phyloP scores from a whole-genome alignment of 2,113 vertebrate species.

The Neodon shergylaensis region DNA sequence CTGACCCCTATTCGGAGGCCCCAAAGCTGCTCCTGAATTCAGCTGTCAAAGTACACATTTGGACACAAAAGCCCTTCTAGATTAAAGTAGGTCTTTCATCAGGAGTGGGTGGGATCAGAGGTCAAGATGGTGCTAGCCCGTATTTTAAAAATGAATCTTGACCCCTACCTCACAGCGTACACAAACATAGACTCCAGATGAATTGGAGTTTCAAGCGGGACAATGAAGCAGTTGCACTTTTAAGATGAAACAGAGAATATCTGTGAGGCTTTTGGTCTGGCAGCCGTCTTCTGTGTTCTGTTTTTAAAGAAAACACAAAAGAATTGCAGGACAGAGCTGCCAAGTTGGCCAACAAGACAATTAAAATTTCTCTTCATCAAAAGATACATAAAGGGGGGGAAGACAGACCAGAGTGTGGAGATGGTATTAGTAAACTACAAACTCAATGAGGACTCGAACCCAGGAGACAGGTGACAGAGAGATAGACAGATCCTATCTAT shows the following conservation, averaged over 20 bases:
- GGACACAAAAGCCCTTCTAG: conserved; percentile 64
- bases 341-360: not conserved
- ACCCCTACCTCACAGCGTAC: conserved; percentile 29
- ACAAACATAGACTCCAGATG: conserved; percentile 57
- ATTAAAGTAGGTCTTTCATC: conserved; percentile 59
- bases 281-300: not conserved
- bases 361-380: conserved; percentile 12
- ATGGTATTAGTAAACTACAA: not conserved
- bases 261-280: not conserved
- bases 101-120: conserved; percentile 14
- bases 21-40: conserved; percentile 18
- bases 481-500: not conserved
- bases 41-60: conserved; percentile 47
- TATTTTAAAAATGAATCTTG: conserved; percentile 64
- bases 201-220: not conserved
- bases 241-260: not conserved
- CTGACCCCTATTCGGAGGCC: not conserved
- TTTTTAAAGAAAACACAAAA: not conserved
- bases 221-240: not conserved
- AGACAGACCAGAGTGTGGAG: not conserved
- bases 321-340: not conserved
- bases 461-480: not conserved
- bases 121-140: conserved; percentile 44
- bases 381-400: not conserved
- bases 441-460: not conserved